Evolutionary conservation across 2,113 vertebrate species (phyloP).

Genomic region (Chitala chitala): DNA sequence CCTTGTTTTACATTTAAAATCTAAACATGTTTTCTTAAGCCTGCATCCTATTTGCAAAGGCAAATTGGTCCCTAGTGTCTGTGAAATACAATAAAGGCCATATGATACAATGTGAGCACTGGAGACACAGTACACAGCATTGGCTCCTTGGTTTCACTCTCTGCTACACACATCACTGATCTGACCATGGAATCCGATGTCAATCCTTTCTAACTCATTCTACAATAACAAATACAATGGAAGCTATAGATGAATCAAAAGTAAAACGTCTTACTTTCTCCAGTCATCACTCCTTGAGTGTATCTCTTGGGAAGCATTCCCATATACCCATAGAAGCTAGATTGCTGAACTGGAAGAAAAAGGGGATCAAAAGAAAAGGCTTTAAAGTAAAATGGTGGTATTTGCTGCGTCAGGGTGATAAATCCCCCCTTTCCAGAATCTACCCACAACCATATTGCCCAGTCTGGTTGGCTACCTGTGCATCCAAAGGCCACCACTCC

Average conservation of each 20-base stretch:
- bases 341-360: constrained; percentile 90
- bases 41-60: no score
- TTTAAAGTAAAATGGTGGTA: not conserved
- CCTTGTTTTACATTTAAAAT: no score
- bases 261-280: constrained; percentile 80
- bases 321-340: constrained; percentile 98
- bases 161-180: not conserved
- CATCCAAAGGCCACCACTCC: constrained; percentile 94
- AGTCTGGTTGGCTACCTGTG: constrained; percentile 76
- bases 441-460: not conserved
- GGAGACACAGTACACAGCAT: not conserved
- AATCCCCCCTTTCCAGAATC: no score
- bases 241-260: no score
- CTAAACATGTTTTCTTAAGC: no score
- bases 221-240: not conserved
- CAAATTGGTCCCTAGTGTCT: not conserved
- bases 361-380: constrained; percentile 5
- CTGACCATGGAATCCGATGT: not conserved
- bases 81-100: not conserved
- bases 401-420: not conserved
- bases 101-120: not conserved
- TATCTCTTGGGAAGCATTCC: constrained; percentile 97
- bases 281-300: constrained; percentile 97
- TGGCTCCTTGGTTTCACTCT: not conserved
- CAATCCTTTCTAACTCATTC: not conserved